Conservation (phyloP, 2,113 vertebrate species). For the Ictidomys tridecemlineatus region DNA sequence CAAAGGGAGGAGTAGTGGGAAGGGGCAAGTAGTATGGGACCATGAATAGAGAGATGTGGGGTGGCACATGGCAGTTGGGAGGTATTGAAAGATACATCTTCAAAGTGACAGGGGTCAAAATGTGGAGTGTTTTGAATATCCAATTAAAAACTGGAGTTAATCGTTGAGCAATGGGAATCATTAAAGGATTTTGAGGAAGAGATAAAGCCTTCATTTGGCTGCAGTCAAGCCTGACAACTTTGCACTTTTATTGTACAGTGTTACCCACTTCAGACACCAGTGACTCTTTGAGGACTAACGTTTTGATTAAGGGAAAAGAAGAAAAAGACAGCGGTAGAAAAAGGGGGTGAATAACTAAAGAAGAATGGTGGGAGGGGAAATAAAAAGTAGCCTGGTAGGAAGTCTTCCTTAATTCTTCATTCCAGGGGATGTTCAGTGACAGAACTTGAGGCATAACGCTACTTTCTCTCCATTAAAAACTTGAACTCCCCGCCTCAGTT, state of each 20-base stretch:
- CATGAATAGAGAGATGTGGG: not conserved
- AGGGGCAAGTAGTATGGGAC: not conserved
- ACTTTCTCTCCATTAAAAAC: not conserved
- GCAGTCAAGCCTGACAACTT: slow-evolving; percentile 21
- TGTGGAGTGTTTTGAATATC: not conserved
- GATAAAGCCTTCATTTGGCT: not conserved
- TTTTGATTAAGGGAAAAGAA: slow-evolving; percentile 32
- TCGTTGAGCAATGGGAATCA: not conserved
- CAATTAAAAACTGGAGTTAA: slow-evolving; percentile 50
- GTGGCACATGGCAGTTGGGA: not conserved
- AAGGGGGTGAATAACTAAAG: not conserved
- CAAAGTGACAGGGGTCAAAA: slow-evolving; percentile 23
- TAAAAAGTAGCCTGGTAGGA: not conserved
- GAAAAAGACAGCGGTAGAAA: not conserved
- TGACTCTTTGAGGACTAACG: not conserved
- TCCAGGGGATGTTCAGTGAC: not conserved
- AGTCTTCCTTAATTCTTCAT: slow-evolving; percentile 23
- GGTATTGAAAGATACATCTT: slow-evolving; percentile 23
- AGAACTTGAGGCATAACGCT: not conserved
- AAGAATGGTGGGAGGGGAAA: not conserved
- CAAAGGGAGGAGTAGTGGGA: not conserved
- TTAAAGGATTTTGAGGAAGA: slow-evolving; percentile 6
- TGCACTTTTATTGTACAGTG: slow-evolving; percentile 3
- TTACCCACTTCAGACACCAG: slow-evolving; percentile 11
- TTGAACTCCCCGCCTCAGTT: slow-evolving; percentile 6